Evolutionary conservation across 2,113 vertebrate species (phyloP).

Genomic region (Gorsachius goisagi): DNA sequence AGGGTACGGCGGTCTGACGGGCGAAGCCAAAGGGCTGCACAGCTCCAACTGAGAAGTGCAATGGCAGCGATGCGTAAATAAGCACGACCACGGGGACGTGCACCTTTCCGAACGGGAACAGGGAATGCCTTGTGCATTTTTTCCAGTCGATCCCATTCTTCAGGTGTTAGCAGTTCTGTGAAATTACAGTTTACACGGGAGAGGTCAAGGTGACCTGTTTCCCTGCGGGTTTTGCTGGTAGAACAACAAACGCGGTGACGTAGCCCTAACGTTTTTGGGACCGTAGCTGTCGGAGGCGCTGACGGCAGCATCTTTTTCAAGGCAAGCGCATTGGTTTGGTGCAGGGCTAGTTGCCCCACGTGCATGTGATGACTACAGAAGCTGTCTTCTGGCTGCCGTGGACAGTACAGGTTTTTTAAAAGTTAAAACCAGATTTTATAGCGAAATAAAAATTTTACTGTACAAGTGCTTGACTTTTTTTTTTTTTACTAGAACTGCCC

Average conservation of each 20-base stretch:
- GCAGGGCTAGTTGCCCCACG: fast-evolving
- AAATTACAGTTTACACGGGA: background rate
- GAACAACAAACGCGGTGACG: background rate
- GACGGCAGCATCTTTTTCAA: background rate
- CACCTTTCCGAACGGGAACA: background rate
- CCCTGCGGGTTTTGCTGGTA: background rate
- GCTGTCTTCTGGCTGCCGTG: background rate
- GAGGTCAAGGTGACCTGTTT: conserved; percentile 24
- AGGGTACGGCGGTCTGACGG: background rate
- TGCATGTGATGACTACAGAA: background rate
- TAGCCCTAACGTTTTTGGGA: background rate
- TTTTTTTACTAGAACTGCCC: background rate
- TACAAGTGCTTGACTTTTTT: background rate
- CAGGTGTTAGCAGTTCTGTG: background rate
- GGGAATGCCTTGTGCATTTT: background rate
- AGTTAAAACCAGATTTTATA: background rate
- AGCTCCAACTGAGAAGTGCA: fast-evolving
- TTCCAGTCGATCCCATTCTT: background rate
- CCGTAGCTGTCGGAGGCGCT: background rate
- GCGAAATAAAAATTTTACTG: background rate
- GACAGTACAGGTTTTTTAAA: background rate
- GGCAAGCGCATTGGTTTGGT: background rate
- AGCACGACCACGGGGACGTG: fast-evolving
- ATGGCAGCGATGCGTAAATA: background rate
- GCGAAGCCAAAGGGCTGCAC: background rate